Percentiles rank a stretch among this genome's conserved stretches.
Conservation (phyloP, 2,888 invertebrate genomes). For the Yponomeuta sedellus region DNA sequence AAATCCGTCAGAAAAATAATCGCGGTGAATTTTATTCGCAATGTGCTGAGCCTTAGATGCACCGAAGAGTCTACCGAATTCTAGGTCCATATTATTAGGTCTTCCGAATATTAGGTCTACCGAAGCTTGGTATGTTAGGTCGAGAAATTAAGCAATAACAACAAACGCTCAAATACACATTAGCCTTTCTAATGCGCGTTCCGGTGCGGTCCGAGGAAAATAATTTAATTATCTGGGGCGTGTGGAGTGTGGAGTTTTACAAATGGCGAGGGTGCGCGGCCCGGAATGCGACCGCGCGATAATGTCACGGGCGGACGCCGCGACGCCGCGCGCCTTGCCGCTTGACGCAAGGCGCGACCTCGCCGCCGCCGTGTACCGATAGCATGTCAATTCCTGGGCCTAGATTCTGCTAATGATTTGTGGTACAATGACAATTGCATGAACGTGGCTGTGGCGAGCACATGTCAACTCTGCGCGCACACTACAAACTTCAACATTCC, state of each 20-base stretch:
- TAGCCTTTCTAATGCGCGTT: not conserved
- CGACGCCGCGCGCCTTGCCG: not conserved
- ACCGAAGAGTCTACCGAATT: too few relatives aligned
- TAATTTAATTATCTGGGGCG: constrained; percentile 1
- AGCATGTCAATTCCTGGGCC: not conserved
- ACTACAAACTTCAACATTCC: too few relatives aligned
- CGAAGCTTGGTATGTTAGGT: too few relatives aligned
- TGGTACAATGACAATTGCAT: too few relatives aligned
- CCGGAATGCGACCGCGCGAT: constrained; percentile 15
- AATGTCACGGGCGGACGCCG: constrained; percentile 12
- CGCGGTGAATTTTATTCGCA: too few relatives aligned
- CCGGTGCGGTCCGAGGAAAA: not conserved
- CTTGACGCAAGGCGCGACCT: not conserved
- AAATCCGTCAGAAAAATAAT: too few relatives aligned
- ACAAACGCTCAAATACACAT: not conserved
- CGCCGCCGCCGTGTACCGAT: not conserved
- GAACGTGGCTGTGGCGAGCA: too few relatives aligned
- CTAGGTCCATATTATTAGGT: too few relatives aligned
- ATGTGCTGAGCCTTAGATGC: too few relatives aligned
- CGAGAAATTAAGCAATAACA: not conserved
- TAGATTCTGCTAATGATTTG: too few relatives aligned
- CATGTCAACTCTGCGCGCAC: too few relatives aligned
- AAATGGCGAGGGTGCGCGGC: not conserved
- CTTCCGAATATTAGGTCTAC: too few relatives aligned
- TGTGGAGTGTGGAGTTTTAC: constrained; percentile 9